Evolutionary conservation across 2,888 invertebrate genomes (phyloP), one percentile per base, ranked within the genome.

Genomic region (Therioaphis trifolii): DNA sequence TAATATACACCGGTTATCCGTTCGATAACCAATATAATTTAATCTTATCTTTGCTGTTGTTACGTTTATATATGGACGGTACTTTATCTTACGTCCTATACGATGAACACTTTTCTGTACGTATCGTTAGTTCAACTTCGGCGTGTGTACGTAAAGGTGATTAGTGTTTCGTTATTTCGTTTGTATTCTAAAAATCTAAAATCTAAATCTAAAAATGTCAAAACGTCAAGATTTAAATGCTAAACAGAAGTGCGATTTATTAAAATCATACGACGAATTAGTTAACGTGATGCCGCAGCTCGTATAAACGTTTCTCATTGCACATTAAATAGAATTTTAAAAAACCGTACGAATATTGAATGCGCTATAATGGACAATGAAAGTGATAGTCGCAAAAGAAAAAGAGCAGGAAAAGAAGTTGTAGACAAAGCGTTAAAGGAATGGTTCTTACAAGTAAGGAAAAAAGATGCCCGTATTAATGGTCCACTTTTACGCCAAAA

Each of bases 401-500:
- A 76, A 58, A 18, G 76, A 76, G 49, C 76, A 29, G 76, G 76
- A 55, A 58, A 76, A 52, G 76, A 76, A 76, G 55, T 58, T 29
- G 76, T 76, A 9, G 76, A 76, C 55, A 55, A 55, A 29, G 76
- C 76, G 29, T 58, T 76, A 49, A 58, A 76, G 29, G 76, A 76
- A 76, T 76, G 76, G 58, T 76, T 76, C 58, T 5, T 76, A 40
- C 52, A 76, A 76, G 76, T 76, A 5, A 76, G 76, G 58, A 35
- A 76, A 55, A 76, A 76, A 58, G 35, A 76, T 58, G 58, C 58
- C 29, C n/a, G 76, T 55, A 40, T 76, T 58, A 76, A 76, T 24
- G 61, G 61, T 21, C 61, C 61, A 61, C 66, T 78, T 35, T 80
- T 86, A 75, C 85, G 85, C 15, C 85, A 85, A 75, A 86, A 86